These are phyloP conservation scores for Zele albiditarsus DNA, from an alignment of 2,888 invertebrate genomes.

Conservation along the genomic window DNA sequence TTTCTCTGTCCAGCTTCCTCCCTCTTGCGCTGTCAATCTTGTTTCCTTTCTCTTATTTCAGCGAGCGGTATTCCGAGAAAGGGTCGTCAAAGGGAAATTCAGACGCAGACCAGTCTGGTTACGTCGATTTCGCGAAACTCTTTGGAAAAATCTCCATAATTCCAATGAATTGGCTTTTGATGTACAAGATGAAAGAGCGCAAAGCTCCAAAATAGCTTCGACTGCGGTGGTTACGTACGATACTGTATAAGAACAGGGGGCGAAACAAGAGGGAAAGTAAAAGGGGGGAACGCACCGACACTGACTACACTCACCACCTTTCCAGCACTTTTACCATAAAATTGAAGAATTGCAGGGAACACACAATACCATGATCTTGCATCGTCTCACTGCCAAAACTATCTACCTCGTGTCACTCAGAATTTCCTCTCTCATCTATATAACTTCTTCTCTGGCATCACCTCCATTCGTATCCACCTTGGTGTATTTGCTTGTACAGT, in stretches of 20 bases:
- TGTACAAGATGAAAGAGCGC: conserved; percentile 69
- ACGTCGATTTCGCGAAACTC: conserved; percentile 52
- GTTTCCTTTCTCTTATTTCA: background rate
- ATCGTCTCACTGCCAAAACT: conserved; percentile 35
- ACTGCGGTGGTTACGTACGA: conserved; percentile 25
- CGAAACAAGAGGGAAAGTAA: conserved; percentile 13
- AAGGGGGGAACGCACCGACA: conserved; percentile 31
- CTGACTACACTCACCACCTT: conserved; percentile 34
- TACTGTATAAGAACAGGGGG: conserved; percentile 9
- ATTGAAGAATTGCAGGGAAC: conserved; percentile 53
- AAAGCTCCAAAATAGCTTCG: conserved; percentile 43
- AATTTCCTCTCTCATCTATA: conserved; percentile 29
- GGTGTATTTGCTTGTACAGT: too few relatives aligned
- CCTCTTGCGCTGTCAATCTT: background rate
- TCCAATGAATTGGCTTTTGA: conserved; percentile 70
- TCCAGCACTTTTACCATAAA: conserved; percentile 48
- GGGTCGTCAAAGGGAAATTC: conserved; percentile 39
- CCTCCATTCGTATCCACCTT: too few relatives aligned
- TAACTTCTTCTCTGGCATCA: background rate
- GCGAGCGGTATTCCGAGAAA: background rate
- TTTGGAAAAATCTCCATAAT: conserved; percentile 69
- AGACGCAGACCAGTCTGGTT: conserved; percentile 36
- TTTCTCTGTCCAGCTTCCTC: background rate
- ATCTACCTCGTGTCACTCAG: conserved; percentile 19
- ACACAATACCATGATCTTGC: conserved; percentile 43